These are phyloP conservation scores for Vulpes vulpes DNA, from an alignment of 2,113 vertebrate species.

Conservation along the genomic window DNA sequence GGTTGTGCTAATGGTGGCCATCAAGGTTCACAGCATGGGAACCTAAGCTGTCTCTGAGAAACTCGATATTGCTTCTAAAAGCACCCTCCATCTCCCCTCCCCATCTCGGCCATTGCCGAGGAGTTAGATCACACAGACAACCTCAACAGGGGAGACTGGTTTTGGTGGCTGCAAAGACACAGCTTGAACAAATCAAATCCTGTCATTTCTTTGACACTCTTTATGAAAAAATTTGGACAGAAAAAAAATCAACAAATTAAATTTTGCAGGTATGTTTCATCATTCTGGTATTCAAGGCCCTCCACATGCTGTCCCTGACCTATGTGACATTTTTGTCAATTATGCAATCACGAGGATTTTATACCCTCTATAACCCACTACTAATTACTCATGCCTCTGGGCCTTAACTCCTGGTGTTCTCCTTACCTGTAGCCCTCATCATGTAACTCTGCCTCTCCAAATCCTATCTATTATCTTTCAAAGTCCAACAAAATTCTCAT, in stretches of 20 bases:
- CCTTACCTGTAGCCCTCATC: neutral
- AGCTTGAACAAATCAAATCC: neutral
- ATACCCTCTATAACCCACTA: neutral
- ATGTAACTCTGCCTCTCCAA: neutral
- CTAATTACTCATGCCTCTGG: neutral
- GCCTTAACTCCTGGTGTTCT: neutral
- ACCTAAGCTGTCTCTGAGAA: neutral
- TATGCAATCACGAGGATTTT: accelerated
- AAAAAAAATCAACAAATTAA: neutral
- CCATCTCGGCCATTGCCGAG: neutral
- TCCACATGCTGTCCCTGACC: neutral
- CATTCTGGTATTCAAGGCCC: neutral
- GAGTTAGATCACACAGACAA: neutral
- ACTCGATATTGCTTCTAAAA: neutral
- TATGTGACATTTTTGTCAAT: too few species aligned
- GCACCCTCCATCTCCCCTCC: neutral
- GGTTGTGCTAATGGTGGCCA: too few species aligned
- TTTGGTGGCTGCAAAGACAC: neutral
- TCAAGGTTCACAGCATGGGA: neutral
- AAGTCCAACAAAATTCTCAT: neutral
- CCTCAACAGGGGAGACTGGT: neutral
- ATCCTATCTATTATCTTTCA: neutral
- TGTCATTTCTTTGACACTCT: neutral
- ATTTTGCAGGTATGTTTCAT: neutral
- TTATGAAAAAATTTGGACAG: neutral